Base-by-base conservation (phyloP, 2,888 invertebrate species). In the Pristionchus mayeri region DNA sequence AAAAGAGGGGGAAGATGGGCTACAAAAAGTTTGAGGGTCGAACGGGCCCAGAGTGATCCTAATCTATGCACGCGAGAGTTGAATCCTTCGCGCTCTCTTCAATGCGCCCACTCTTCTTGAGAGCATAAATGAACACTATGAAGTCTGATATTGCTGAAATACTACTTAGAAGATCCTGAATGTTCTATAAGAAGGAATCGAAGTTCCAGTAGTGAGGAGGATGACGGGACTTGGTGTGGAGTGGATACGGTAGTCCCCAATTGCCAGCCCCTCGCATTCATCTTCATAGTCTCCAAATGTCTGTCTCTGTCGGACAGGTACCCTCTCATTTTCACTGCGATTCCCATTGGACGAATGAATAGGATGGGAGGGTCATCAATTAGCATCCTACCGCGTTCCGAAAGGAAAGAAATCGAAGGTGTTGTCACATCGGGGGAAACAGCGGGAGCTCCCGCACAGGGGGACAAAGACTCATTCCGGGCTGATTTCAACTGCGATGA, bases 251-350 rank as follows among this genome's bases (percentile, higher is more conserved):
- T 63, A 63, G 57, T 30, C 57, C 27, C 27, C 57, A 60, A 63
- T 18, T 63, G 63, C 63, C 63, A 63, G 63, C 63, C 63, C 63
- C 63, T 30, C 37, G 30, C 63, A 71, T 71, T 24, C 71, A 71
- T 71, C 71, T 71, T 71, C 71, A 71, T 71, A 40, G 27, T 30
- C 30, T 63, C 2, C 34, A 63, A 63, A 34, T 34, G 63, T 63
- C 63, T 63, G 34, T 27, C 7, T 30, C 11, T 9, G n/a, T 54
- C n/a, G 37, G 67, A 3, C 71, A 37, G 71, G 71, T 71, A 71
- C 71, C 71, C 71, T 71, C 71, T 71, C 71, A 71, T 71, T 71
- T 71, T 71, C 71, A 40, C 71, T 21, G 67, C 67, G 67, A 67
- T 67, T 67, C 67, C 21, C 71, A 40, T 63, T 63, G 63, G 63